Evolutionary conservation across 2,113 vertebrate species (phyloP).

Genomic region (Clarias gariepinus): DNA sequence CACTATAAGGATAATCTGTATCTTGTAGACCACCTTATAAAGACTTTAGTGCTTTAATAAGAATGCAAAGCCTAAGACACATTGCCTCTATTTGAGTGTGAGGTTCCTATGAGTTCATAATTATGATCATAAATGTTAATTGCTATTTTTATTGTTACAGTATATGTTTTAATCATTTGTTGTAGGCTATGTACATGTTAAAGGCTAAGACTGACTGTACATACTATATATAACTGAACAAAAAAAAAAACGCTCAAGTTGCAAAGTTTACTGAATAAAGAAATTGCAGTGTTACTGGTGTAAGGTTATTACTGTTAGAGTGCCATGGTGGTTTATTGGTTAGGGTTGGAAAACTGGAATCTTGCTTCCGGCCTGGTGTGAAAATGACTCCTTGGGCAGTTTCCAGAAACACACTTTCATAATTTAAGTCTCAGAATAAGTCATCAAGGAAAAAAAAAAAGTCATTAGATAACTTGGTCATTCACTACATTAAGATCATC

Average conservation of each 20-base stretch:
- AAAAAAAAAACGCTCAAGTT: not conserved
- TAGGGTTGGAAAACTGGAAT: too few relatives aligned
- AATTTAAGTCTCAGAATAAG: too few relatives aligned
- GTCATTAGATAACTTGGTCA: too few relatives aligned
- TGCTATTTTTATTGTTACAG: not conserved
- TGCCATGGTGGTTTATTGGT: too few relatives aligned
- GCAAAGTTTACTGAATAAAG: not conserved
- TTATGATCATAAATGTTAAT: not conserved
- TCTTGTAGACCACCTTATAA: not conserved
- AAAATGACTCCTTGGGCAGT: too few relatives aligned
- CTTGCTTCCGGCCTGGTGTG: too few relatives aligned
- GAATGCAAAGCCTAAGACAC: not conserved
- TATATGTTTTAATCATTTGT: not conserved
- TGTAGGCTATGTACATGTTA: not conserved
- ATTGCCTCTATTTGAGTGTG: not conserved
- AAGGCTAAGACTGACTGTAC: not conserved
- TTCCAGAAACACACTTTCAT: too few relatives aligned
- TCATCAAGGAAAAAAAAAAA: too few relatives aligned
- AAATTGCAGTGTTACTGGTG: too few relatives aligned
- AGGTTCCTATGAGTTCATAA: not conserved
- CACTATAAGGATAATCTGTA: not conserved
- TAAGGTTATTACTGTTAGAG: too few relatives aligned
- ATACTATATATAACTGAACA: not conserved
- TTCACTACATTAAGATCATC: too few relatives aligned
- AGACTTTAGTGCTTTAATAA: not conserved